Conservation (phyloP, 2,113 vertebrate genomes). For the Apeltes quadracus region DNA sequence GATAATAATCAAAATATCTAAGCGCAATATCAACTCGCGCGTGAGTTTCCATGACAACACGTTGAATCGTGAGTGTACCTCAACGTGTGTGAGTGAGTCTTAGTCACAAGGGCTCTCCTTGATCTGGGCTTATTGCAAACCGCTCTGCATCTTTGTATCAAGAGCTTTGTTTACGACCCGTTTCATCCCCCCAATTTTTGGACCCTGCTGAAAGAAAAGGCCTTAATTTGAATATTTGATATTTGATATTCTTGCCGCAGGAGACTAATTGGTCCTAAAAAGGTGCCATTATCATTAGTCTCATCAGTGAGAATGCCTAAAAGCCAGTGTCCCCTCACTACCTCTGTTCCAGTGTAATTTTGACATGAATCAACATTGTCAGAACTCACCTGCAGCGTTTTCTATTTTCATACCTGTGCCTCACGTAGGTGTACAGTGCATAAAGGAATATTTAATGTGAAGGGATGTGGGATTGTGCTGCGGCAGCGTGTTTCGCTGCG, state of each 20-base stretch:
- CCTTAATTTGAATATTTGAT: slow-evolving; percentile 37
- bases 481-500: slow-evolving; percentile 55
- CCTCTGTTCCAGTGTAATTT: slow-evolving; percentile 2
- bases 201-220: neutral
- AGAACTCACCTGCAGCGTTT: neutral
- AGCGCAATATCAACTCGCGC: too few species aligned
- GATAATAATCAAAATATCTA: too few species aligned
- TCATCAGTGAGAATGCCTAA: slow-evolving; percentile 35
- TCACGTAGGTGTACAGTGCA: slow-evolving; percentile 1
- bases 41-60: neutral
- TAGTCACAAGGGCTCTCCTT: slow-evolving; percentile 68
- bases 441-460: slow-evolving; percentile 39
- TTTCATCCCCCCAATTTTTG: slow-evolving; percentile 82
- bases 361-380: slow-evolving; percentile 8
- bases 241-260: slow-evolving; percentile 64
- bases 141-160: slow-evolving; percentile 86
- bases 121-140: slow-evolving; percentile 48
- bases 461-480: slow-evolving; percentile 46
- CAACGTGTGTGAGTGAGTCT: slow-evolving; percentile 7
- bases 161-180: slow-evolving; percentile 88
- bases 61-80: neutral
- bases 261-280: slow-evolving; percentile 14
- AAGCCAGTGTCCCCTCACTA: slow-evolving; percentile 28
- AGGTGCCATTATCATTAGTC: too few species aligned
- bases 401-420: slow-evolving; percentile 28